Base-by-base conservation (phyloP, 2,113 vertebrate species). In the Fregata magnificens region DNA sequence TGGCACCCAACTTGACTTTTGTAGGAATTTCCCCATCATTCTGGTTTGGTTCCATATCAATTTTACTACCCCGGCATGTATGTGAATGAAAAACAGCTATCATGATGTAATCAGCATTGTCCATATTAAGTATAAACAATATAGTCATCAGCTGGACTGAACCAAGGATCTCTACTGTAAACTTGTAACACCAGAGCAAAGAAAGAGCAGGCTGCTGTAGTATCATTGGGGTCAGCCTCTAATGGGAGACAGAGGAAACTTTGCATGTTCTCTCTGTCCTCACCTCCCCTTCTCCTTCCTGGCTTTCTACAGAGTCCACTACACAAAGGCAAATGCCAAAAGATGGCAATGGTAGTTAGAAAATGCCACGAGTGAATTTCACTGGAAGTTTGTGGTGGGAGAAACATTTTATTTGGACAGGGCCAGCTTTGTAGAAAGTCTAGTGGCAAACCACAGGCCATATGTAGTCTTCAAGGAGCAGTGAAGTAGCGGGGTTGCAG, bases 1-100 rank as follows among this genome's bases (percentile, higher is more conserved):
- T 96, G 94, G 92, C 95, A 88, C 70, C 56, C 56, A 76, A 61
- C 67, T 40, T 94, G 70, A 83, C 67, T 96, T 88, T 74, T 94
- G 61, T 80, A 96, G 85, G 95, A 97, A 95, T 97, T 96, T 96
- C 90, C 69, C 85, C 86, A 82, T 96, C 67, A 53, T 93, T 94
- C 56, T 82, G 42, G 28, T 22, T 65, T 88, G 52, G 26, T 93
- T 95, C 80, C 89, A 81, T 71, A 93, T 84, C 82, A 83, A 1
- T 96, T 95, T 93, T 92, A 90, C 74, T 94, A 56, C 65, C 22
- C 18, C 4, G 10, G 19, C 55, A 58, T 40, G 28, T 42, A 53
- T 32, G 62, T 83, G 91, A 96, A 90, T 94, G 84, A 86, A 72
- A 92, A 94, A 22, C 78, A 86, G 62, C 63, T 91, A 74, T 67